Percentiles rank a stretch among this genome's conserved stretches.
phyloP scores from a whole-genome alignment of 2,113 vertebrate species.

The Oenanthe melanoleuca region DNA sequence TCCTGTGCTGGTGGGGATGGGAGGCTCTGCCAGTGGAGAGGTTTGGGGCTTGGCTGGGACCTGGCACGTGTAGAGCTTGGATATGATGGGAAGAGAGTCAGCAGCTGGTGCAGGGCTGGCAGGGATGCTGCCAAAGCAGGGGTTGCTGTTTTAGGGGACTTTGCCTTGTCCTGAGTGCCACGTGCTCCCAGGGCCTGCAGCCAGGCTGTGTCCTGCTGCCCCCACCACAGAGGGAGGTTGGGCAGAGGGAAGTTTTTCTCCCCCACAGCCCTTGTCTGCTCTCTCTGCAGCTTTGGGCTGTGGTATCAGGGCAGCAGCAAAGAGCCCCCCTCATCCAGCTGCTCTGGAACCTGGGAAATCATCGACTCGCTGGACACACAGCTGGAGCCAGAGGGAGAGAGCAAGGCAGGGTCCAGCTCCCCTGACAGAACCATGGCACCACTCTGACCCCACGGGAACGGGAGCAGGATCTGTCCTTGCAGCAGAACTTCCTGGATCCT shows the following conservation, averaged over 20 bases:
- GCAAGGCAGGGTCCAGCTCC: rapidly evolving
- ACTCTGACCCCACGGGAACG: neutral
- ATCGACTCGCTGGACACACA: conserved; percentile 68
- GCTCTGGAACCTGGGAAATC: conserved; percentile 84
- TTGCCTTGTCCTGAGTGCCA: neutral
- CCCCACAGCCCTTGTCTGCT: neutral
- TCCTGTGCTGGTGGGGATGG: neutral
- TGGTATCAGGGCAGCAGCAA: conserved; percentile 77
- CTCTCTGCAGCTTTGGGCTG: conserved; percentile 84
- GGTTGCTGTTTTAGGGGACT: neutral
- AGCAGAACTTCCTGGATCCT: neutral
- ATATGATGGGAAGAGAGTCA: rapidly evolving
- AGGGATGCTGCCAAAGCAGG: neutral
- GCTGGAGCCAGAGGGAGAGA: neutral
- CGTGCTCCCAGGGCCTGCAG: rapidly evolving
- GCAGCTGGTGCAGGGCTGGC: neutral
- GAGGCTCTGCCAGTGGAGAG: neutral
- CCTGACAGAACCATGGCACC: rapidly evolving
- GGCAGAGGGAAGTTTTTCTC: neutral
- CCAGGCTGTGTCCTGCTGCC: neutral
- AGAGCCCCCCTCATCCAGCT: conserved; percentile 54
- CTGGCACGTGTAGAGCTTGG: neutral
- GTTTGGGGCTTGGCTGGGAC: neutral
- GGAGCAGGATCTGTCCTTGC: neutral
- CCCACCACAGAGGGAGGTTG: neutral